Evolutionary conservation across 1,140 invertebrate genomes (phyloP), one percentile per base, ranked within the genome.

Genomic region (Scaptomyza graminum): DNA sequence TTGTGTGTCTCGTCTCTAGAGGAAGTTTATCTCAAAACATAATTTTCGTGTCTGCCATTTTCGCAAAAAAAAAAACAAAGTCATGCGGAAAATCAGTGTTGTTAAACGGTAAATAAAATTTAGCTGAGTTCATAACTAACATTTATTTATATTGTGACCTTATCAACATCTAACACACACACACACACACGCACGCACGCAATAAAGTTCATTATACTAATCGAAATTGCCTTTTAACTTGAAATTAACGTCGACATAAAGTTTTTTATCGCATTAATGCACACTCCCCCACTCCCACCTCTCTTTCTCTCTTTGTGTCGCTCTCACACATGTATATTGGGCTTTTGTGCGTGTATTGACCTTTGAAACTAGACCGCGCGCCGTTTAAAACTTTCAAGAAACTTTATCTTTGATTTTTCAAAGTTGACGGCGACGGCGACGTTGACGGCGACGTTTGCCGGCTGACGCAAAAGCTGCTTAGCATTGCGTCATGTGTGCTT

Each of bases 401-500:
- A 65, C 37, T 60, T 41, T 28, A 52, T 59, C 62, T 66, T 66
- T 15, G n/a, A 49, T 57, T 11, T 60, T 11, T 60, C 12, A 11
- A 28, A 47, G 52, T 25, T 13, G 67, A 50, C 28, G 15, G 6
- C 16, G 52, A 18, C 28, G 39, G 34, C 41, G 49, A 16, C 41
- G 39, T 43, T n/a, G 51, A 5, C 9, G 43, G 43, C n/a, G 11
- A 34, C 41, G 37, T 67, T 39, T 61, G 69, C 50, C 57, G 51
- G 65, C 64, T 87, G 82, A 87, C 81, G 81, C 55, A 81, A 87
- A 85, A 57, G 77, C 59, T 39, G 54, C 63, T 25, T 70, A 76
- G 66, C 74, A 85, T 85, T 85, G 77, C 81, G 81, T 85, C 77
- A 87, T 80, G 31, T 71, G 44, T 50, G 60, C 52, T 18, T 11